A percentile compares a stretch with the other conserved stretches of the same genome.
These are phyloP conservation scores for Aphelocoma coerulescens DNA, from an alignment of 2,113 vertebrate species.

Conservation along the genomic window DNA sequence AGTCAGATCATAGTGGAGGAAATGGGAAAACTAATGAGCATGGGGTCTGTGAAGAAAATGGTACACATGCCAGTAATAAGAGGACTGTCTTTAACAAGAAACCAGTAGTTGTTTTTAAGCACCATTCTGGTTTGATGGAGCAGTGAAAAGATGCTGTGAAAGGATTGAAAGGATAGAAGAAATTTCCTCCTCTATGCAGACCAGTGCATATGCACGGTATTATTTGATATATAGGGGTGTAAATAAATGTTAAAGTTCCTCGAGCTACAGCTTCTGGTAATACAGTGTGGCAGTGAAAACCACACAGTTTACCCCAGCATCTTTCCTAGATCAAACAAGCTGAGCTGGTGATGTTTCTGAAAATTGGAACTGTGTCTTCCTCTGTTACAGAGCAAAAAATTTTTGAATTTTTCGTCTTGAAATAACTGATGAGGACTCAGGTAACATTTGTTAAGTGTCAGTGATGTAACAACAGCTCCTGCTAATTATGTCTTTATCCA, in stretches of 20 bases:
- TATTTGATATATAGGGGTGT: neutral
- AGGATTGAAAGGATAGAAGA: neutral
- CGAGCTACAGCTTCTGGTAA: fast-evolving
- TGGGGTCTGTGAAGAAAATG: neutral
- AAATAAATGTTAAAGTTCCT: neutral
- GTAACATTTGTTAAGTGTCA: neutral
- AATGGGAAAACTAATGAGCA: neutral
- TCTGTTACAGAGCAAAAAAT: neutral
- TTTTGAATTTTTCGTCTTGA: neutral
- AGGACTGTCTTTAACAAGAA: neutral
- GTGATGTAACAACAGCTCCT: neutral
- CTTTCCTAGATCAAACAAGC: neutral
- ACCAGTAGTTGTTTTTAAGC: neutral
- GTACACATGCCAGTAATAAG: neutral
- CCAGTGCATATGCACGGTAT: fast-evolving
- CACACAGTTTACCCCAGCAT: fast-evolving
- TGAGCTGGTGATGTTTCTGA: neutral
- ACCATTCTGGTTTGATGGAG: neutral
- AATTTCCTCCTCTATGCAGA: neutral
- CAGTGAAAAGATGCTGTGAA: neutral
- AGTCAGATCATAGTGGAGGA: neutral
- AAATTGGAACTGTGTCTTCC: neutral
- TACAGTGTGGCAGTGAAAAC: neutral
- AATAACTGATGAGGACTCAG: neutral
- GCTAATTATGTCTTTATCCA: neutral